These are phyloP conservation scores for Parnassius smintheus DNA, from an alignment of 2,888 invertebrate genomes.

Conservation along the genomic window DNA sequence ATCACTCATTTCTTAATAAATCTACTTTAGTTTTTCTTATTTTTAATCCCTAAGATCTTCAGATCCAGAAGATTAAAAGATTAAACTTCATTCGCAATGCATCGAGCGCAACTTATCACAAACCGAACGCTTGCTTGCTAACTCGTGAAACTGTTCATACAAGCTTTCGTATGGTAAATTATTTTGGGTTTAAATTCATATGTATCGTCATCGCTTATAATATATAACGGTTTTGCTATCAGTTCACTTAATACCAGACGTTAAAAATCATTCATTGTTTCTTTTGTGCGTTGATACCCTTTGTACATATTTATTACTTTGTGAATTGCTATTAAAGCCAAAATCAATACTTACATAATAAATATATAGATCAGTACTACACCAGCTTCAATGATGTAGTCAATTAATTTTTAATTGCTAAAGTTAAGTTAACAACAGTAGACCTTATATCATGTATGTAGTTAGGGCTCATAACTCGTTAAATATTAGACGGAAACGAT, in stretches of 20 bases:
- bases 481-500: too few relatives aligned
- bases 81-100: constrained; percentile 61
- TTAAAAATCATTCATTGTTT: constrained; percentile 9
- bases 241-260: neutral
- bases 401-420: neutral
- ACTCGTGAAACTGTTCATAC: constrained; percentile 56
- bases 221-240: constrained; percentile 16
- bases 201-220: constrained; percentile 33
- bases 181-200: constrained; percentile 40
- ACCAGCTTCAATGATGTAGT: neutral
- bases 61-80: too few relatives aligned
- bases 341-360: neutral
- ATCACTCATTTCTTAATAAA: too few relatives aligned
- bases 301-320: constrained; percentile 1
- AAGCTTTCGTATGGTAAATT: constrained; percentile 49
- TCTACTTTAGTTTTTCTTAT: too few relatives aligned
- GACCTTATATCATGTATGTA: constrained; percentile 2
- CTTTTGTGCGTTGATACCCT: constrained; percentile 12
- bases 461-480: too few relatives aligned
- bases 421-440: neutral
- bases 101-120: constrained; percentile 53
- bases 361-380: neutral
- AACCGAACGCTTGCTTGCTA: constrained; percentile 71
- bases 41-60: too few relatives aligned
- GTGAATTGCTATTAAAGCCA: constrained; percentile 13